A percentile compares a stretch with the other conserved stretches of the same genome.
These are phyloP conservation scores for Mnemiopsis leidyi DNA, from an alignment of 37 sponge, comb jelly and placozoan species.

Conservation along the genomic window DNA sequence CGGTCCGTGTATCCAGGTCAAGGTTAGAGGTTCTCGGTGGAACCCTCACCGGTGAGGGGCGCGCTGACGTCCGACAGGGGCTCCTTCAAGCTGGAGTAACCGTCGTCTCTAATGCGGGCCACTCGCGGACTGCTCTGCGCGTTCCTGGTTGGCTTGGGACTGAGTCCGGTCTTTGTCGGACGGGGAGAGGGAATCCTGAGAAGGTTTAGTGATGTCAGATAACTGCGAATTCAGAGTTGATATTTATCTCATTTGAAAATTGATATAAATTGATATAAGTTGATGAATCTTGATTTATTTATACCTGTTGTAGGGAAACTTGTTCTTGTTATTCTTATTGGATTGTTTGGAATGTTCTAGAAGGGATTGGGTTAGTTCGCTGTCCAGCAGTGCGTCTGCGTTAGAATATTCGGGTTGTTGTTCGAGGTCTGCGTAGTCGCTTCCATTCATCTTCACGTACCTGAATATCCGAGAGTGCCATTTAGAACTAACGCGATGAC, in stretches of 20 bases:
- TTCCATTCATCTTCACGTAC: constrained; percentile 61
- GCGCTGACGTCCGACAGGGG: constrained; percentile 11
- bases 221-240: too few species aligned
- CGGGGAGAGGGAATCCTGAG: constrained; percentile 19
- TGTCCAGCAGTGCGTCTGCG: constrained; percentile 12
- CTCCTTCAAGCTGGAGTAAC: constrained; percentile 61
- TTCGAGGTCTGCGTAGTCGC: constrained; percentile 3
- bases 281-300: not conserved
- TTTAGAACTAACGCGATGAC: too few species aligned
- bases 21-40: not conserved
- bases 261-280: too few species aligned
- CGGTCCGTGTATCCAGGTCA: not conserved
- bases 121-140: not conserved
- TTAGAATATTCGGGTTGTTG: constrained; percentile 18
- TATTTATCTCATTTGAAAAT: too few species aligned
- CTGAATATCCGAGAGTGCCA: too few species aligned
- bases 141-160: not conserved
- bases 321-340: constrained; percentile 22
- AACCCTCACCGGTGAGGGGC: constrained; percentile 5
- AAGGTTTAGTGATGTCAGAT: too few species aligned
- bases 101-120: constrained; percentile 34
- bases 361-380: constrained; percentile 15
- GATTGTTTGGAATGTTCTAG: constrained; percentile 1
- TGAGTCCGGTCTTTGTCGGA: not conserved
- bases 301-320: not conserved